phyloP scores from a whole-genome alignment of 2,888 invertebrate genomes.

The Alsophila aescularia region DNA sequence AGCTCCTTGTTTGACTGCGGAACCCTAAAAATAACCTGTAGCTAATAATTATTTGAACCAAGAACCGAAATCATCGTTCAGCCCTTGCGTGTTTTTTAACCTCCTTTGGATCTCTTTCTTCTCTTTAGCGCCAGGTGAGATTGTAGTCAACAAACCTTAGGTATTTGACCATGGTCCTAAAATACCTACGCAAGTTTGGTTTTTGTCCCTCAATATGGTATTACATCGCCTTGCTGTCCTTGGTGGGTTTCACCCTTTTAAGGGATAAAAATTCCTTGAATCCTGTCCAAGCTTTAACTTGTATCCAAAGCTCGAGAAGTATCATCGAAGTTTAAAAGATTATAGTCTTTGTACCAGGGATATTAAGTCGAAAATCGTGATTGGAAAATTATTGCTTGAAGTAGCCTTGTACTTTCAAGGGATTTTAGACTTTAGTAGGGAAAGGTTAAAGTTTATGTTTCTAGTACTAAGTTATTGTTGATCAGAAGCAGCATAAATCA shows the following conservation, averaged over 20 bases:
- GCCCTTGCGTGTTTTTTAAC: no score
- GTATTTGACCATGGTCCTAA: background rate
- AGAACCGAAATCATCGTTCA: no score
- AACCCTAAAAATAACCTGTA: no score
- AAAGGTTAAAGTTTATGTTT: background rate
- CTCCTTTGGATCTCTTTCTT: no score
- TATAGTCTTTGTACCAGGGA: conserved; percentile 8
- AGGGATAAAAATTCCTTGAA: conserved; percentile 26
- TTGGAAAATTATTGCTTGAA: background rate
- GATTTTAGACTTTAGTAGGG: conserved; percentile 4
- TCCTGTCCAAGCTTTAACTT: conserved; percentile 15
- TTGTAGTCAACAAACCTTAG: no score
- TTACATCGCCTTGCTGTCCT: background rate
- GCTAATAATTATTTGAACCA: no score
- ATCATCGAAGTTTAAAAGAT: conserved; percentile 1
- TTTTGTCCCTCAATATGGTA: background rate
- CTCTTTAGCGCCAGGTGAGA: no score
- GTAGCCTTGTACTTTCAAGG: background rate
- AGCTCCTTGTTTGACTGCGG: no score
- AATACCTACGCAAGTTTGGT: background rate
- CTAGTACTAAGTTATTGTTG: conserved; percentile 19
- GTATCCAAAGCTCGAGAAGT: background rate
- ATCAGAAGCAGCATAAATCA: conserved; percentile 47
- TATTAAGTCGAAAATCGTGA: conserved; percentile 1
- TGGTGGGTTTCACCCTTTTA: conserved; percentile 3